A percentile compares a stretch with the other conserved stretches of the same genome.
Evolutionary conservation across 2,888 invertebrate genomes (phyloP).

Genomic region (Silvanus unidentatus): DNA sequence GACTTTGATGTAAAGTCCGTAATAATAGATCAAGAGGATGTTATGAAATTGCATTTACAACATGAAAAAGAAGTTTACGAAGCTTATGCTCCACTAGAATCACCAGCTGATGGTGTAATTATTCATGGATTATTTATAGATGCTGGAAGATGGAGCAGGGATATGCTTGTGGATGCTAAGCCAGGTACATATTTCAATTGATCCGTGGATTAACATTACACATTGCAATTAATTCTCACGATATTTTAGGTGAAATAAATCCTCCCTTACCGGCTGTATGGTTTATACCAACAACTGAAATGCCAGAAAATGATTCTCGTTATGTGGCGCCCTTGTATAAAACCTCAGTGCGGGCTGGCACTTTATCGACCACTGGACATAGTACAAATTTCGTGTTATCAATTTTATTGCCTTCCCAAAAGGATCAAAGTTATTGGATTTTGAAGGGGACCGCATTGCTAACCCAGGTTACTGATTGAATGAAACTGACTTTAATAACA

Average conservation of each 20-base stretch:
- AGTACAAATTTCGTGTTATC: slow-evolving; percentile 88
- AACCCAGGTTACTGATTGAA: slow-evolving; percentile 69
- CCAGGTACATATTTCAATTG: too few species aligned
- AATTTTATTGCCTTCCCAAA: slow-evolving; percentile 62
- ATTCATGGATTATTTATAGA: slow-evolving; percentile 81
- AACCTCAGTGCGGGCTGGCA: slow-evolving; percentile 80
- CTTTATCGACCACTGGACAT: slow-evolving; percentile 85
- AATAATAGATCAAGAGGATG: slow-evolving; percentile 61
- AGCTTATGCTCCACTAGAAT: slow-evolving; percentile 52
- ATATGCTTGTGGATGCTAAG: slow-evolving; percentile 69
- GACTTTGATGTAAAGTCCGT: slow-evolving; percentile 63
- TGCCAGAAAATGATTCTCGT: slow-evolving; percentile 56
- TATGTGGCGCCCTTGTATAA: slow-evolving; percentile 82
- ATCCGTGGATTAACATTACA: slow-evolving; percentile 29
- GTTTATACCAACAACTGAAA: slow-evolving; percentile 59
- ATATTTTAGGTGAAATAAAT: slow-evolving; percentile 63
- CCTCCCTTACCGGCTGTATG: slow-evolving; percentile 63
- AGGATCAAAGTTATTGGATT: slow-evolving; percentile 75
- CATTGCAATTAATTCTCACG: slow-evolving; percentile 5
- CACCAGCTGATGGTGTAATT: slow-evolving; percentile 61
- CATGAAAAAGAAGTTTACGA: slow-evolving; percentile 37
- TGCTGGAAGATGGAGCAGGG: slow-evolving; percentile 73
- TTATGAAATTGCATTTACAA: slow-evolving; percentile 49
- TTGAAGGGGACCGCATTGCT: slow-evolving; percentile 82
- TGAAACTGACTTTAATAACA: neutral